These are phyloP conservation scores for Perodicticus potto DNA, from an alignment of 2,797 vertebrate species.

Conservation along the genomic window DNA sequence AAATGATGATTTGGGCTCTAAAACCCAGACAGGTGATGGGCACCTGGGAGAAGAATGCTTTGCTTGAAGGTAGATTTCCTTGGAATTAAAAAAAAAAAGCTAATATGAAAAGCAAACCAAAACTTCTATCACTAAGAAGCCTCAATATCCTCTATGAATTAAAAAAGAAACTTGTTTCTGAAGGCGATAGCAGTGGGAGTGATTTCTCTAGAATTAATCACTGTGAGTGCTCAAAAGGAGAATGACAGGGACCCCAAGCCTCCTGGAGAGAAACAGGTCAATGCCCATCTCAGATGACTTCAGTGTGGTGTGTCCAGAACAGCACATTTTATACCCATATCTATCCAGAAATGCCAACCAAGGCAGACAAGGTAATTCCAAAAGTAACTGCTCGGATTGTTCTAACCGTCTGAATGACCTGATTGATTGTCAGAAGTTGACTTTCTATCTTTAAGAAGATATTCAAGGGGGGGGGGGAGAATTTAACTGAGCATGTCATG, in stretches of 20 bases:
- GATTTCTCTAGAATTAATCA: conserved; percentile 29
- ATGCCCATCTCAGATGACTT: not conserved
- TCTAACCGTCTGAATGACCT: not conserved
- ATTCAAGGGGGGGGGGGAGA: not conserved
- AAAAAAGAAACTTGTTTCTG: conserved; percentile 35
- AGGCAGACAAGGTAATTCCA: not conserved
- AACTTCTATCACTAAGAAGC: not conserved
- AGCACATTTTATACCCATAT: not conserved
- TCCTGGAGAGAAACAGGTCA: not conserved
- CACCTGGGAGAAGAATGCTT: not conserved
- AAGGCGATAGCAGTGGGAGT: not conserved
- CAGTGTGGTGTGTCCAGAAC: not conserved
- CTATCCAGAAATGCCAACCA: not conserved
- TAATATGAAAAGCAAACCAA: conserved; percentile 37
- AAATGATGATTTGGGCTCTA: not conserved
- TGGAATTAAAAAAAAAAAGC: conserved; percentile 1
- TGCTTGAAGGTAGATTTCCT: not conserved
- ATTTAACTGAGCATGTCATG: not conserved
- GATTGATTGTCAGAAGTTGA: not conserved
- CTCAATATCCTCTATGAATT: not conserved
- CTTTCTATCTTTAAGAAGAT: conserved; percentile 20
- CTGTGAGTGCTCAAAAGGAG: not conserved
- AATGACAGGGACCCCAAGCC: not conserved
- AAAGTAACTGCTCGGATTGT: not conserved
- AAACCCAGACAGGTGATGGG: not conserved